These are phyloP conservation scores for Trachurus trachurus DNA, from an alignment of 2,797 vertebrate genomes.

Conservation along the genomic window DNA sequence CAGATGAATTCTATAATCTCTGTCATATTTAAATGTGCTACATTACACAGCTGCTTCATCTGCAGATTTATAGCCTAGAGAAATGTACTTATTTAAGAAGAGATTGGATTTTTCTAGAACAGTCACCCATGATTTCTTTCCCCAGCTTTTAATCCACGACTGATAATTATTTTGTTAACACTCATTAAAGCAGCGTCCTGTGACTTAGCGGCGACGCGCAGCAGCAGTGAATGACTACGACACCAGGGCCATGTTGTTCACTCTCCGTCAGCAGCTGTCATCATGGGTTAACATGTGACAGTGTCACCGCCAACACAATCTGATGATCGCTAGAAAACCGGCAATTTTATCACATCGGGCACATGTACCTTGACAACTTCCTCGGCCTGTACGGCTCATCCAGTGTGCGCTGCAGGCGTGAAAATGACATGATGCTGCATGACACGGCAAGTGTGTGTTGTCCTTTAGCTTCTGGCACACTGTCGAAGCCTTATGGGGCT, in stretches of 20 bases:
- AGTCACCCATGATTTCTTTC: background rate
- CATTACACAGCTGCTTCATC: too few relatives aligned
- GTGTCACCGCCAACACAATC: slow-evolving; percentile 8
- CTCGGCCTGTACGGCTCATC: slow-evolving; percentile 7
- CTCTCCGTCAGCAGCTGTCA: slow-evolving; percentile 17
- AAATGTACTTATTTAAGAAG: too few relatives aligned
- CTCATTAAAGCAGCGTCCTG: background rate
- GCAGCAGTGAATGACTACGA: slow-evolving; percentile 8
- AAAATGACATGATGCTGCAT: slow-evolving; percentile 13
- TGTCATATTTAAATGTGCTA: too few relatives aligned
- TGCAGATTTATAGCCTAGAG: too few relatives aligned
- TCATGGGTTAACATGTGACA: slow-evolving; percentile 1
- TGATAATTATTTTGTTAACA: background rate
- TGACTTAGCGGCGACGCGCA: background rate
- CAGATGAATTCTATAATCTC: background rate
- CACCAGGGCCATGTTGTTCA: slow-evolving; percentile 14
- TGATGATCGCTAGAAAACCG: slow-evolving; percentile 19
- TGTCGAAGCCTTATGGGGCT: slow-evolving; percentile 16
- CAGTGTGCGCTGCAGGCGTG: background rate
- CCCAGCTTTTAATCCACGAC: background rate
- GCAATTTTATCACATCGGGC: slow-evolving; percentile 27
- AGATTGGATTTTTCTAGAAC: background rate
- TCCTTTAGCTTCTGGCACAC: slow-evolving; percentile 34
- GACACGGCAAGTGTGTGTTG: slow-evolving; percentile 43
- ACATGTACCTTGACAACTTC: slow-evolving; percentile 9